Conservation (phyloP, 2,113 vertebrate genomes). For the Xerus inauris region DNA sequence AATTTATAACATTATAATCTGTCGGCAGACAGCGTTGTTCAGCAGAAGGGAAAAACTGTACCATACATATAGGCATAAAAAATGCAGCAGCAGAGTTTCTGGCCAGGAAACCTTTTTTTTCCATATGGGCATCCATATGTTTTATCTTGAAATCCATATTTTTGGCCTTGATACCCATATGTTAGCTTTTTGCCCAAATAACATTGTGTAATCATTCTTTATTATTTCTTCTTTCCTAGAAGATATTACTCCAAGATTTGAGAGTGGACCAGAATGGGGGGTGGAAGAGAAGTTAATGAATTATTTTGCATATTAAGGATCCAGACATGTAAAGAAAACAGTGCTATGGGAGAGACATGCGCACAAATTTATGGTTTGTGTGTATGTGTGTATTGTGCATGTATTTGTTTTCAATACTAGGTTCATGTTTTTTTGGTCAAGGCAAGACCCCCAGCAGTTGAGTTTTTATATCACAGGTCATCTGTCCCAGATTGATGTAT, state of each 20-base stretch:
- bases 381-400: not conserved
- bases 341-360: fast-evolving
- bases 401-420: not conserved
- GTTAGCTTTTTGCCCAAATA: conserved; percentile 87
- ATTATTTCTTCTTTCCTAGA: conserved; percentile 85
- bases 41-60: conserved; percentile 78
- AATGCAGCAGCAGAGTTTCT: conserved; percentile 85
- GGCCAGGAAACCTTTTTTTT: conserved; percentile 78
- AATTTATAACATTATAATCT: conserved; percentile 86
- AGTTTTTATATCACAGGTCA: not conserved
- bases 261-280: not conserved
- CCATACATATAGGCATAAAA: conserved; percentile 83
- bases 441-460: not conserved
- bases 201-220: conserved; percentile 86
- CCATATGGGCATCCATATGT: conserved; percentile 89
- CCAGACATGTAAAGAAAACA: not conserved
- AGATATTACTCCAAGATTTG: conserved; percentile 76
- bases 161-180: conserved; percentile 86
- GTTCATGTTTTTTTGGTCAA: not conserved
- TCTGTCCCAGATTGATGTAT: not conserved
- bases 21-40: conserved; percentile 63
- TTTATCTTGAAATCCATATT: conserved; percentile 88
- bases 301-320: not conserved
- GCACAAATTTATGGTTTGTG: fast-evolving
- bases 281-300: not conserved